Conservation (phyloP, 2,888 invertebrate species). For the Agrenia bidenticulata region DNA sequence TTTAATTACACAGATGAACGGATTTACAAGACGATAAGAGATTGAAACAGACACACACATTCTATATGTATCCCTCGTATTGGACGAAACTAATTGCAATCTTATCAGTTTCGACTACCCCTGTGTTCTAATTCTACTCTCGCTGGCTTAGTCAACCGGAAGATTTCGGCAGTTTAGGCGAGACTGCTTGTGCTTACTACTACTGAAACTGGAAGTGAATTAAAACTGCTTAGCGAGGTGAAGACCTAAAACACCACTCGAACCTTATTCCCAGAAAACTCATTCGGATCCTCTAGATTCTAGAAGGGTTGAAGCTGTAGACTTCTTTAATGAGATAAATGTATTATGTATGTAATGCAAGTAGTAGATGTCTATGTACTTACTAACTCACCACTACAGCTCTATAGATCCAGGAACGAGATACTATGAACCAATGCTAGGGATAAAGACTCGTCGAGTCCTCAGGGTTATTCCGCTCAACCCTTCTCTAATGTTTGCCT, state of each 20-base stretch:
- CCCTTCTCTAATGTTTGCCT: background rate
- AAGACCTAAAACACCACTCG: slow-evolving; percentile 4
- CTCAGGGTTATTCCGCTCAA: too few relatives aligned
- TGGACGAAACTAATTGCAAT: slow-evolving; percentile 17
- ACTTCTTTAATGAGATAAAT: too few relatives aligned
- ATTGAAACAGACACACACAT: slow-evolving; percentile 15
- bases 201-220: slow-evolving; percentile 3
- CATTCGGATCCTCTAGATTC: too few relatives aligned
- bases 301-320: too few relatives aligned
- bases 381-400: too few relatives aligned
- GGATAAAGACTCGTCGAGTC: too few relatives aligned
- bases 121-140: too few relatives aligned
- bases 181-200: background rate
- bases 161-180: background rate
- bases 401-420: too few relatives aligned
- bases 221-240: slow-evolving; percentile 10
- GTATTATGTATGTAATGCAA: too few relatives aligned
- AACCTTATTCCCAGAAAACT: too few relatives aligned
- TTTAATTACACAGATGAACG: slow-evolving; percentile 23
- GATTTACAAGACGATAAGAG: slow-evolving; percentile 17
- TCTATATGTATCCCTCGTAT: slow-evolving; percentile 1
- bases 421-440: too few relatives aligned
- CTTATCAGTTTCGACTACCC: slow-evolving; percentile 3
- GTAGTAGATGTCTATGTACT: too few relatives aligned
- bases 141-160: slow-evolving; percentile 1